Percentiles rank a stretch among this genome's conserved stretches.
phyloP scores from a whole-genome alignment of 2,888 invertebrate species.

The Ophioninae sp. region DNA sequence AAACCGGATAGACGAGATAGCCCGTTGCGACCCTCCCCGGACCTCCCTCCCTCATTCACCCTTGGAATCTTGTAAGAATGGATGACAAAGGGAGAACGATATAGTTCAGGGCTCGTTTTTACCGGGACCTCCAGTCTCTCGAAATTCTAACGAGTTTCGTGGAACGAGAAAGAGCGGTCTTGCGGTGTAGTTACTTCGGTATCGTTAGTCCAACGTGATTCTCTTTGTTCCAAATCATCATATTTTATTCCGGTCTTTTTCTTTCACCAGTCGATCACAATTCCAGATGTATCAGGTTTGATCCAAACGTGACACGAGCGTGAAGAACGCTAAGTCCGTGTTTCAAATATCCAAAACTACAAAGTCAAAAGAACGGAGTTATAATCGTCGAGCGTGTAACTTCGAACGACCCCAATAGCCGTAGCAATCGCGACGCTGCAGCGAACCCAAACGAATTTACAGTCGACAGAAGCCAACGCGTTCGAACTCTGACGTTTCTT shows the following conservation, averaged over 20 bases:
- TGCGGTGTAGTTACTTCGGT: neutral
- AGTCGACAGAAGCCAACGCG: too few species aligned
- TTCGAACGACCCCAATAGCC: too few species aligned
- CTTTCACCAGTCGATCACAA: too few species aligned
- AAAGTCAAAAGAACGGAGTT: too few species aligned
- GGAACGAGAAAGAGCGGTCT: slow-evolving; percentile 19
- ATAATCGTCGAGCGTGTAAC: too few species aligned
- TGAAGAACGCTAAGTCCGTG: too few species aligned
- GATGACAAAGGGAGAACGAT: slow-evolving; percentile 17
- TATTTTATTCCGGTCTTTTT: slow-evolving; percentile 1
- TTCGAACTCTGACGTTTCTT: too few species aligned
- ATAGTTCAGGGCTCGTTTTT: slow-evolving; percentile 40
- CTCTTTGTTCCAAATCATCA: neutral
- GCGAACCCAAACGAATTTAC: too few species aligned
- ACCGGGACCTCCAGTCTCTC: slow-evolving; percentile 41
- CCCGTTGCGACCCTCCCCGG: neutral
- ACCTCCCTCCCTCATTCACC: neutral
- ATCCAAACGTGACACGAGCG: too few species aligned
- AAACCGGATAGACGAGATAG: slow-evolving; percentile 54
- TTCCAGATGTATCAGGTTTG: too few species aligned
- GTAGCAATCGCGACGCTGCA: too few species aligned
- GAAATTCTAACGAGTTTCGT: slow-evolving; percentile 57
- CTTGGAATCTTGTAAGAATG: slow-evolving; percentile 6
- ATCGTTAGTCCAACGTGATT: neutral
- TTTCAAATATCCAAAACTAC: too few species aligned